Evolutionary conservation across 2,797 vertebrate species (phyloP).

Genomic region (Gadopsis marmoratus): DNA sequence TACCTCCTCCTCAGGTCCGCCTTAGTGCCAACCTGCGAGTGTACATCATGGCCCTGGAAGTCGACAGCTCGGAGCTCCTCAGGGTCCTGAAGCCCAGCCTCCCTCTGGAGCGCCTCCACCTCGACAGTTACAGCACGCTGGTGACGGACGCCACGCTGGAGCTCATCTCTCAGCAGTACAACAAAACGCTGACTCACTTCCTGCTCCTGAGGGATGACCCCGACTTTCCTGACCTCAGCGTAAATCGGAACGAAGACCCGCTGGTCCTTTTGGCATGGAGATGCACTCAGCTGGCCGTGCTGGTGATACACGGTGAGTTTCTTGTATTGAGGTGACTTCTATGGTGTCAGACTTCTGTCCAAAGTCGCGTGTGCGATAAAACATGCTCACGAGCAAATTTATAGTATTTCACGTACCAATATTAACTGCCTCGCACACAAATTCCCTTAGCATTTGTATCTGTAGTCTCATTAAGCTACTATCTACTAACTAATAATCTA

Average conservation of each 20-base stretch:
- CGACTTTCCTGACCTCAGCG: conserved; percentile 95
- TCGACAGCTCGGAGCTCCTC: conserved; percentile 94
- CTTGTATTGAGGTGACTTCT: neutral
- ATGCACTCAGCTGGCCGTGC: conserved; percentile 93
- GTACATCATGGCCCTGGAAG: conserved; percentile 97
- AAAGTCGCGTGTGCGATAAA: too few relatives aligned
- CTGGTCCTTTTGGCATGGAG: conserved; percentile 96
- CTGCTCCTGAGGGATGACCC: conserved; percentile 95
- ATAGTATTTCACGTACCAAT: too few relatives aligned
- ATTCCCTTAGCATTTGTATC: too few relatives aligned
- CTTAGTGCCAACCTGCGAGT: conserved; percentile 94
- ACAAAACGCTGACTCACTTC: conserved; percentile 97
- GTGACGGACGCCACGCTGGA: conserved; percentile 95
- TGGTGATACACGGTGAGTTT: conserved; percentile 94
- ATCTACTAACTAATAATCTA: too few relatives aligned
- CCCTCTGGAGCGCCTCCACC: conserved; percentile 96
- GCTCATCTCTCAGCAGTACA: conserved; percentile 97
- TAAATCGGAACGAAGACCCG: conserved; percentile 96
- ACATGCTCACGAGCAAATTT: too few relatives aligned
- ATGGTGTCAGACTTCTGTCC: too few relatives aligned
- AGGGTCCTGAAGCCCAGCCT: conserved; percentile 97
- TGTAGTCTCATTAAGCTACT: too few relatives aligned
- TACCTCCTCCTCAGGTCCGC: conserved; percentile 76
- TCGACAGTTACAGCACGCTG: conserved; percentile 94
- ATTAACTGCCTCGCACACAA: too few relatives aligned